Evolutionary conservation across 2,888 invertebrate species (phyloP).

Genomic region (Ichneumoninae sp.): DNA sequence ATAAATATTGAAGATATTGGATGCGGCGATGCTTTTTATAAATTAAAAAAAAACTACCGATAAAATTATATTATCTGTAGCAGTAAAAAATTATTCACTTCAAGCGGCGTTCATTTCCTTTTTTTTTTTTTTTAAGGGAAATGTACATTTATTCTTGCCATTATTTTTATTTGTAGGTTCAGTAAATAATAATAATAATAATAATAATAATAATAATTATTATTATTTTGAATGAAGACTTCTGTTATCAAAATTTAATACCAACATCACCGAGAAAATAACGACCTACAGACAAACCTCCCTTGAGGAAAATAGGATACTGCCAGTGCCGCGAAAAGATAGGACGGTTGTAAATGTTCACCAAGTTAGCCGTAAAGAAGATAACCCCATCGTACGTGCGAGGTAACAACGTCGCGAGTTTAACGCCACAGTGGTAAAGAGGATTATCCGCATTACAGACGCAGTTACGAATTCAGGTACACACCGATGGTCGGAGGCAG

Average conservation of each 20-base stretch:
- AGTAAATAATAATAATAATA: neutral
- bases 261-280: neutral
- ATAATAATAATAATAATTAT: neutral
- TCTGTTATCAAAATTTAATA: neutral
- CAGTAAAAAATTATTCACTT: neutral
- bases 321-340: neutral
- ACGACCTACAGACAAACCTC: neutral
- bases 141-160: neutral
- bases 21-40: neutral
- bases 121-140: neutral
- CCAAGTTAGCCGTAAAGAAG: constrained; percentile 49
- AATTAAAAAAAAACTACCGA: neutral
- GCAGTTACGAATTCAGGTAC: constrained; percentile 47
- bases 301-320: neutral
- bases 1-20: constrained; percentile 20
- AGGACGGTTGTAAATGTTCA: constrained; percentile 25
- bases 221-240: neutral
- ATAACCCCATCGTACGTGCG: constrained; percentile 45
- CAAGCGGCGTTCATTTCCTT: neutral
- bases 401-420: constrained; percentile 39
- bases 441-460: constrained; percentile 45
- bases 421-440: constrained; percentile 35
- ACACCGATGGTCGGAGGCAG: neutral
- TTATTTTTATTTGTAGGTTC: neutral
- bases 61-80: neutral